Base-by-base conservation (phyloP, 2,797 vertebrate genomes). In the Erpetoichthys calabaricus region DNA sequence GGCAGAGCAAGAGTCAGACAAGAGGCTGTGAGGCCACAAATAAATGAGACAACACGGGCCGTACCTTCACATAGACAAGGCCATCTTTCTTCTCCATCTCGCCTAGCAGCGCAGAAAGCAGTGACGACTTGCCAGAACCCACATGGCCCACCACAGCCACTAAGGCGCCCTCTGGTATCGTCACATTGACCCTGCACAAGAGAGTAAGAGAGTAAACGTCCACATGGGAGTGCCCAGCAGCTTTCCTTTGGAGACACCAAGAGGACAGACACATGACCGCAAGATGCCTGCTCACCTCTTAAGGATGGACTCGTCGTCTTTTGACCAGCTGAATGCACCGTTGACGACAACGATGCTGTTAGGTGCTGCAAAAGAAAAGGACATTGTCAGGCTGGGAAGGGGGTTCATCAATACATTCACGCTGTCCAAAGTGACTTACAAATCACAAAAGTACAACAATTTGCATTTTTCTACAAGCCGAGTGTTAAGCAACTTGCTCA, bases 71-170 rank as follows among this genome's bases (percentile, higher is more conserved):
- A 42, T 75, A 60, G 59, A 94, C 85, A 0, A 65, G 71, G 55
- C 94, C 94, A 60, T 95, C 90, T 4, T 85, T 72, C 66, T 90
- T 96, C 65, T 94, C 88, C 91, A 97, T 94, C 77, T 98, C 93
- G 5, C 91, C 93, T 4, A 97, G 76, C 44, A 97, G 80, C 0
- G 91, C 92, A 0, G 92, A 94, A 47, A 98, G 83, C 68, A 98
- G 71, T 0, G 94, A 98, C 2, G 93, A 94, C 64, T 98, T 98
- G 43, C 93, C 94, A 4, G 89, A 97, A 56, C 94, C 94, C 64
- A 97, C 93, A 2, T 94, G 94, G 59, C 94, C 93, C 58, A 97
- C 92, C 68, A 98, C 82, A 3, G 92, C 94, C 56, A 98, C 83
- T 71, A 98, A 70, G 50, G 86, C 81, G 42, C 92, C 92, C 60